Evolutionary conservation across 2,113 vertebrate species (phyloP).

Genomic region (Cairina moschata): DNA sequence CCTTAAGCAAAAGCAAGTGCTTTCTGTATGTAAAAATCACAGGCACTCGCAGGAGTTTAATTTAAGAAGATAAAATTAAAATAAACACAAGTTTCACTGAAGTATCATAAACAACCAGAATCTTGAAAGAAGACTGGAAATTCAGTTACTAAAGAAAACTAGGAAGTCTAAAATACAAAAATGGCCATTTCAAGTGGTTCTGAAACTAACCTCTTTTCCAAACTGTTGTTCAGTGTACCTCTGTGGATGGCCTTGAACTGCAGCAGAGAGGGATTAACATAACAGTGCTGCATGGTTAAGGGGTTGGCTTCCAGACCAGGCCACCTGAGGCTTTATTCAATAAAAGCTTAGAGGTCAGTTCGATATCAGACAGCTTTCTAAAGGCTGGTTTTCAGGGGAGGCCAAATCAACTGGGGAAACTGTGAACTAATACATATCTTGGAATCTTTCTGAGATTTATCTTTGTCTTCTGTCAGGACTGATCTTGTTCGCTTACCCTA

Average conservation of each 20-base stretch:
- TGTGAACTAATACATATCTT: not conserved
- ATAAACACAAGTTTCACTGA: not conserved
- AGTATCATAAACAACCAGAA: not conserved
- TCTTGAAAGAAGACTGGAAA: not conserved
- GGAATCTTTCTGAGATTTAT: not conserved
- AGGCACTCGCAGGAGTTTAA: not conserved
- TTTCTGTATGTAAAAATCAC: not conserved
- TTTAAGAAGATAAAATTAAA: not conserved
- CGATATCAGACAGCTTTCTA: fast-evolving
- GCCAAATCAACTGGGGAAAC: not conserved
- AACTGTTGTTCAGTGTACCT: not conserved
- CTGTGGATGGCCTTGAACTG: not conserved
- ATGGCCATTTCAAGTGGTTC: not conserved
- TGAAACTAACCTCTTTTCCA: not conserved
- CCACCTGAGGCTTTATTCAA: not conserved
- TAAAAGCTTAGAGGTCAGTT: not conserved
- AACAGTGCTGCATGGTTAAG: not conserved
- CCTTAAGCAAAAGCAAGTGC: not conserved
- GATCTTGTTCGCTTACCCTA: fast-evolving
- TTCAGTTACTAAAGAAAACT: not conserved
- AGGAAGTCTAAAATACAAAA: not conserved
- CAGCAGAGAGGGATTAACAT: fast-evolving
- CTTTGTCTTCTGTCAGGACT: not conserved
- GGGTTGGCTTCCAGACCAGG: not conserved
- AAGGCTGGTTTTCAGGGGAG: not conserved